Evolutionary conservation across 2,797 vertebrate genomes (phyloP).

Genomic region (Crypturellus tataupa): DNA sequence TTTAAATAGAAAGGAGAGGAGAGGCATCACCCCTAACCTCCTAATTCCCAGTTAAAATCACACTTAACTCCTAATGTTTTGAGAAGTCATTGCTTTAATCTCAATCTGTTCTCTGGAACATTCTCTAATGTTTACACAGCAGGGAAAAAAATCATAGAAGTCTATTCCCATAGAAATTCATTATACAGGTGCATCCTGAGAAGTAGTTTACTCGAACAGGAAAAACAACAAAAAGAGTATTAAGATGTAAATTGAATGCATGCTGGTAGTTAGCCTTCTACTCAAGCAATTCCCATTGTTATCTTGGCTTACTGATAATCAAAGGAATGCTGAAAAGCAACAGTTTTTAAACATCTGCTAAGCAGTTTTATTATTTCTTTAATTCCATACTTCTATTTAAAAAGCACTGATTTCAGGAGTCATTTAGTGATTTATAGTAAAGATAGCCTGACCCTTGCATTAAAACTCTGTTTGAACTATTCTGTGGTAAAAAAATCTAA

Average conservation of each 20-base stretch:
- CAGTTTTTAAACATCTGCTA: constrained; percentile 22
- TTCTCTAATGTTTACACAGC: background rate
- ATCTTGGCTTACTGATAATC: background rate
- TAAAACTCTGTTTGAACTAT: background rate
- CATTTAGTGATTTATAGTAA: constrained; percentile 20
- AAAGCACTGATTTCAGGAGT: constrained; percentile 23
- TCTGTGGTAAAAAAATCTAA: background rate
- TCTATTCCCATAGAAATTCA: constrained; percentile 10
- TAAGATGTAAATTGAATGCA: constrained; percentile 49
- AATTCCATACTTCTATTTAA: constrained; percentile 30
- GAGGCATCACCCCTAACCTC: background rate
- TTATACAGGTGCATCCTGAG: constrained; percentile 40
- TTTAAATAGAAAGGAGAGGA: background rate
- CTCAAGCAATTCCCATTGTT: constrained; percentile 41
- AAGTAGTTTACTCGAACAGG: constrained; percentile 10
- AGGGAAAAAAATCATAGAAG: background rate
- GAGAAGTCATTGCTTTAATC: background rate
- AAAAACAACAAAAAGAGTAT: constrained; percentile 36
- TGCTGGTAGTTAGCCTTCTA: background rate
- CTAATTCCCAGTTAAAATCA: background rate
- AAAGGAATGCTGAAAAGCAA: constrained; percentile 33
- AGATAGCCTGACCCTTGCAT: constrained; percentile 5
- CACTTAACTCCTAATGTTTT: background rate
- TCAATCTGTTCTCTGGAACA: constrained; percentile 4
- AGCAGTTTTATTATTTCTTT: constrained; percentile 45